Conservation (phyloP, 2,113 vertebrate genomes). For the Rhegmatorhina hoffmannsi region DNA sequence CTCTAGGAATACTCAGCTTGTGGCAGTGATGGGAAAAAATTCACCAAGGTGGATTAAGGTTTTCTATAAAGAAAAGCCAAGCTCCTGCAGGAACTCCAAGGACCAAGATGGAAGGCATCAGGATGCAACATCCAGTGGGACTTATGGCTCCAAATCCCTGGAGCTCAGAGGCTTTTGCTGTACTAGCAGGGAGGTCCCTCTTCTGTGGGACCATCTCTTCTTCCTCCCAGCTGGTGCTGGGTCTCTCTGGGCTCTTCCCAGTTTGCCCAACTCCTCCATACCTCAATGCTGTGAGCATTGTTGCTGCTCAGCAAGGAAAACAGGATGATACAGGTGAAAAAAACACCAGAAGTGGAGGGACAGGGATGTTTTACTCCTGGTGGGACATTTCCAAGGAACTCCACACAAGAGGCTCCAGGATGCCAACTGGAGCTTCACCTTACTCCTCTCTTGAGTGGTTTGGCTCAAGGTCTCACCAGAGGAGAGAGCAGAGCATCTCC, state of each 20-base stretch:
- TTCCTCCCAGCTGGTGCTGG: not conserved
- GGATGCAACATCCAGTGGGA: not conserved
- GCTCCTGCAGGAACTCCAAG: not conserved
- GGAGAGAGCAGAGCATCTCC: not conserved
- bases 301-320: not conserved
- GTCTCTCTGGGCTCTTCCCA: not conserved
- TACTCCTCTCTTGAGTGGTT: not conserved
- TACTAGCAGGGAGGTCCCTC: not conserved
- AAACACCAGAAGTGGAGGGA: not conserved
- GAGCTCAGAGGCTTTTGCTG: not conserved
- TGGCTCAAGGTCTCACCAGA: not conserved
- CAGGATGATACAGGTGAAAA: not conserved
- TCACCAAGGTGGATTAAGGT: not conserved
- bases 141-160: not conserved
- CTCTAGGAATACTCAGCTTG: not conserved
- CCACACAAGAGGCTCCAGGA: not conserved
- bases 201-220: not conserved
- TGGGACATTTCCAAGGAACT: not conserved
- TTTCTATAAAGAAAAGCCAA: not conserved
- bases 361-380: not conserved
- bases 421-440: fast-evolving
- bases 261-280: not conserved
- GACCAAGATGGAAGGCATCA: not conserved
- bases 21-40: not conserved
- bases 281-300: fast-evolving